Evolutionary conservation across 2,797 vertebrate genomes (phyloP), one percentile per base, ranked within the genome.

Genomic region (Phalloptychus januarius): DNA sequence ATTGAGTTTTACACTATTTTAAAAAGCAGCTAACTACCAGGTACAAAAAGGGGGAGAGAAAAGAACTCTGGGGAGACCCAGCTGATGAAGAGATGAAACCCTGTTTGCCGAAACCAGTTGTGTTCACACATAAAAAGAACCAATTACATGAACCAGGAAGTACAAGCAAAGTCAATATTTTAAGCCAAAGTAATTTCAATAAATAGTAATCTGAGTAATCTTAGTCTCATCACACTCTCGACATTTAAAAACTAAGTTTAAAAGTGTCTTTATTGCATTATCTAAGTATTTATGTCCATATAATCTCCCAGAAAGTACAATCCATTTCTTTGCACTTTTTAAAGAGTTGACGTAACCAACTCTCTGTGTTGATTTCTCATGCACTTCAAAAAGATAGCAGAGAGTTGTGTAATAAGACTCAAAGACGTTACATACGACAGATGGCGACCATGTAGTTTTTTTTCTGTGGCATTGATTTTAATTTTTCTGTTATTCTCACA

Each of bases 401-500:
- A 48, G 1, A 71, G 0, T 23, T 25, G 18, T 2, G 23, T 13
- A 42, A 70, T n/a, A 70, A 70, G 67, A 15, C 23, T 23, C 67
- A 70, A 69, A 70, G 40, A n/a, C 2, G 25, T n/a, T 85, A 76
- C 81, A 5, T 45, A 56, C 65, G 79, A 77, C 89, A 92, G 70
- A 88, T 89, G 86, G 75, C 4, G 75, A 82, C 58, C 80, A 78
- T 77, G 31, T 56, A 76, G 72, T 50, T 50, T 56, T 18, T 81
- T 52, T 18, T 81, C 69, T 61, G 54, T 73, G 80, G 72, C 70
- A 78, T 87, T 81, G 74, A 82, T 76, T 78, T 46, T 31, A 71
- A 86, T 50, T 44, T 79, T 81, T 81, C 79, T 81, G 78, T 78
- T 81, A 79, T 83, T 88, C 84, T 79, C 85, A 87, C 75, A 89